Conservation (phyloP, 2,888 invertebrate genomes). For the Panopea generosa region DNA sequence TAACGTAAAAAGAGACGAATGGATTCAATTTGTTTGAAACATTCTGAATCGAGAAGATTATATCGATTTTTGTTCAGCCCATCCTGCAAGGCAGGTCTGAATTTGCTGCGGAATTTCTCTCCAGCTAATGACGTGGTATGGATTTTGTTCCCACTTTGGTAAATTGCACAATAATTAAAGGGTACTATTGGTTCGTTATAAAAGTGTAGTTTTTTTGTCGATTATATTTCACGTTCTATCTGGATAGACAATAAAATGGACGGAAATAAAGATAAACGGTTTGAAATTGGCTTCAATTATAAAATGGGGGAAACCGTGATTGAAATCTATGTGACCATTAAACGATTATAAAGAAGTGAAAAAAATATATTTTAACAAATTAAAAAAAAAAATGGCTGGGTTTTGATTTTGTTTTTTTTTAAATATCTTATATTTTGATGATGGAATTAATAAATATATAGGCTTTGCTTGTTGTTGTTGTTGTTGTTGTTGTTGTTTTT, state of each 20-base stretch:
- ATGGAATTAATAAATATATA: too few relatives aligned
- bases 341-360: too few relatives aligned
- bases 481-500: too few relatives aligned
- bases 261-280: neutral
- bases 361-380: too few relatives aligned
- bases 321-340: too few relatives aligned
- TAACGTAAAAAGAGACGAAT: constrained; percentile 5
- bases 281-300: constrained; percentile 3
- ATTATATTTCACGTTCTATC: constrained; percentile 5
- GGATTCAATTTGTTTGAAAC: constrained; percentile 13
- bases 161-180: constrained; percentile 45
- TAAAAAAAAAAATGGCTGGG: too few relatives aligned
- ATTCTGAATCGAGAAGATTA: neutral
- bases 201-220: constrained; percentile 8
- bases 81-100: constrained; percentile 8
- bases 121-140: constrained; percentile 21
- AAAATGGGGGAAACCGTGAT: neutral
- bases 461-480: too few relatives aligned
- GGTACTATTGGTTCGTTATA: constrained; percentile 12
- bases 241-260: constrained; percentile 8
- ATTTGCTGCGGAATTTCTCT: constrained; percentile 22
- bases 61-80: constrained; percentile 23
- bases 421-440: too few relatives aligned
- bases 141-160: constrained; percentile 34
- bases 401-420: too few relatives aligned